These are phyloP conservation scores for Microchrysa polita DNA, from an alignment of 2,888 invertebrate genomes.

Conservation along the genomic window DNA sequence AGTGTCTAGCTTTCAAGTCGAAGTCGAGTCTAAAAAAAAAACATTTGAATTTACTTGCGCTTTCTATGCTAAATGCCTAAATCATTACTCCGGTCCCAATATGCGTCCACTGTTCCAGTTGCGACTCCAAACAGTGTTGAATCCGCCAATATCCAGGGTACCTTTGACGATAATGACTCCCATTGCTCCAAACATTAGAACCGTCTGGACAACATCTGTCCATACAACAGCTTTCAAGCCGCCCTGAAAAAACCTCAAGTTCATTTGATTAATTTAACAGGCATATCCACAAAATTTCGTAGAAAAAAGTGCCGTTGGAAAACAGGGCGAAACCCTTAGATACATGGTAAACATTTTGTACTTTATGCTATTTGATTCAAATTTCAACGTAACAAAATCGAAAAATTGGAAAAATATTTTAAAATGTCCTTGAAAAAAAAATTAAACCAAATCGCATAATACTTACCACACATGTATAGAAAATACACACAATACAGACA, in stretches of 20 bases:
- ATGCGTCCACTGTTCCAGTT: conserved; percentile 71
- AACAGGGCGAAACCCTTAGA: too few species aligned
- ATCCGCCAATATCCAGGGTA: conserved; percentile 72
- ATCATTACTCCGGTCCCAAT: conserved; percentile 69
- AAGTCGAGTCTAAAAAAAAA: conserved; percentile 69
- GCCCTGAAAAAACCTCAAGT: conserved; percentile 64
- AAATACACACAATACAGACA: conserved; percentile 80
- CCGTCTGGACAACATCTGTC: conserved; percentile 77
- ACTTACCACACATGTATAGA: conserved; percentile 80
- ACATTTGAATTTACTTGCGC: too few species aligned
- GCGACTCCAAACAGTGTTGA: conserved; percentile 68
- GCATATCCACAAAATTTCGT: too few species aligned
- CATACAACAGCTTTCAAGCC: conserved; percentile 75
- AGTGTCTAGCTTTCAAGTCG: conserved; percentile 77
- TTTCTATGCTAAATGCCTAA: too few species aligned
- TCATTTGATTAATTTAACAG: conserved; percentile 1
- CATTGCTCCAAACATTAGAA: conserved; percentile 76
- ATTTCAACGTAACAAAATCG: too few species aligned
- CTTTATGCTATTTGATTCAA: too few species aligned
- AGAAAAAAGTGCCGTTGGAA: too few species aligned
- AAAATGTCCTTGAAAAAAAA: too few species aligned
- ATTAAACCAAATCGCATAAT: not conserved
- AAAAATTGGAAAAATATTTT: too few species aligned
- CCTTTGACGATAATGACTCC: conserved; percentile 72
- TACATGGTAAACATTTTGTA: too few species aligned